Evolutionary conservation across 2,888 invertebrate genomes (phyloP).

Genomic region (Heteromyza rotundicornis): DNA sequence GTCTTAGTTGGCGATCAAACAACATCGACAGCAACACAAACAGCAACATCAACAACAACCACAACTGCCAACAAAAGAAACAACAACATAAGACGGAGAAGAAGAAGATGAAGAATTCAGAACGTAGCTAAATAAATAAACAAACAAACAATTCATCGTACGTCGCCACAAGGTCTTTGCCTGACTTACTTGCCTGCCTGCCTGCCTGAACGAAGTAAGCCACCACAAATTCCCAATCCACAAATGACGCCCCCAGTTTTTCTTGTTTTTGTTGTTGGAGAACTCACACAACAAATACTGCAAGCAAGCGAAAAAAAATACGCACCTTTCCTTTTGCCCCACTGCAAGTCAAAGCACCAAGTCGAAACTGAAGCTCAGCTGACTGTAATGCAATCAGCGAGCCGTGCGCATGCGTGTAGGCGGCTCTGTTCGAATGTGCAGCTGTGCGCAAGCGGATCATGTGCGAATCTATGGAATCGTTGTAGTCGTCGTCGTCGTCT

Average conservation of each 20-base stretch:
- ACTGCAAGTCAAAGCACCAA: not conserved
- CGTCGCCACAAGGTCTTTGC: constrained; percentile 9
- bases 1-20: constrained; percentile 5
- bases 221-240: not conserved
- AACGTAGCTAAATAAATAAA: constrained; percentile 18
- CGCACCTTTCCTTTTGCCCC: constrained; percentile 4
- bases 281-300: not conserved
- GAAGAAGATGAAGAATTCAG: constrained; percentile 8
- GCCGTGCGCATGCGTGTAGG: constrained; percentile 21
- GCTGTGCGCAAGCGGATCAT: not conserved
- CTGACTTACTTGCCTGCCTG: not conserved
- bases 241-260: constrained; percentile 11
- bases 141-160: too few species aligned
- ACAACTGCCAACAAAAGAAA: constrained; percentile 15
- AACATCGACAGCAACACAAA: not conserved
- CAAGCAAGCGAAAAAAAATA: not conserved
- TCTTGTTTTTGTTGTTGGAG: not conserved
- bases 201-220: too few species aligned
- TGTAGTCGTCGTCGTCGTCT: not conserved
- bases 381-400: not conserved
- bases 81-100: constrained; percentile 23
- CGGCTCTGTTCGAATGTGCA: constrained; percentile 5
- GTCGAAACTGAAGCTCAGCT: not conserved
- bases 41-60: not conserved
- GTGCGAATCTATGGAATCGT: not conserved